Evolutionary conservation across 2,797 vertebrate genomes (phyloP).

Genomic region (Gila robusta): DNA sequence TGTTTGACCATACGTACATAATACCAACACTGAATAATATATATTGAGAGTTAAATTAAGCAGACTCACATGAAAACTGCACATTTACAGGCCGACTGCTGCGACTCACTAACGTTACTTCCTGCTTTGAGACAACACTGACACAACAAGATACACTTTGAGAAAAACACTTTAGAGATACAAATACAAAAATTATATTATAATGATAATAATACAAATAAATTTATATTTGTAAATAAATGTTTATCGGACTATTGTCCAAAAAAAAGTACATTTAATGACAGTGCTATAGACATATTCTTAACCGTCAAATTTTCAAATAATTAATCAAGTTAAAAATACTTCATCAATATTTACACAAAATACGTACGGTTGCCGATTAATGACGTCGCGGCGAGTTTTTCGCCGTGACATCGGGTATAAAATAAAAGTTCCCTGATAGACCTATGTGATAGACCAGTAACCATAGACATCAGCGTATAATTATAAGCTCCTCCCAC

Average conservation of each 20-base stretch:
- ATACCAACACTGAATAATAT: neutral
- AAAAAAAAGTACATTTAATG: neutral
- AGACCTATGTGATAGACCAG: neutral
- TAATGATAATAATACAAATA: neutral
- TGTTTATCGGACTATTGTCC: neutral
- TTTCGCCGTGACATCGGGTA: neutral
- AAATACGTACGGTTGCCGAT: neutral
- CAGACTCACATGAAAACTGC: slow-evolving; percentile 7
- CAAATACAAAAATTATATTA: neutral
- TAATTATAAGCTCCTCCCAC: slow-evolving; percentile 9
- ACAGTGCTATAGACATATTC: neutral
- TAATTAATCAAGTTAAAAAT: neutral
- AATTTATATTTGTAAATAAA: neutral
- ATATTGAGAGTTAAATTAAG: neutral
- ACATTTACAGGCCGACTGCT: neutral
- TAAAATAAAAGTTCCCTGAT: slow-evolving; percentile 7
- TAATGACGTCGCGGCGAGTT: neutral
- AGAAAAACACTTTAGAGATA: neutral
- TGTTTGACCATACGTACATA: neutral
- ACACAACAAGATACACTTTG: neutral
- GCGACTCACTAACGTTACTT: neutral
- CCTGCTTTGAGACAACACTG: slow-evolving; percentile 14
- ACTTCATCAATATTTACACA: neutral
- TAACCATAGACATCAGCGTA: no score
- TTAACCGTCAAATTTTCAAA: neutral